Evolutionary conservation across 2,797 vertebrate species (phyloP), one percentile per base, ranked within the genome.

Genomic region (Myripristis murdjan): DNA sequence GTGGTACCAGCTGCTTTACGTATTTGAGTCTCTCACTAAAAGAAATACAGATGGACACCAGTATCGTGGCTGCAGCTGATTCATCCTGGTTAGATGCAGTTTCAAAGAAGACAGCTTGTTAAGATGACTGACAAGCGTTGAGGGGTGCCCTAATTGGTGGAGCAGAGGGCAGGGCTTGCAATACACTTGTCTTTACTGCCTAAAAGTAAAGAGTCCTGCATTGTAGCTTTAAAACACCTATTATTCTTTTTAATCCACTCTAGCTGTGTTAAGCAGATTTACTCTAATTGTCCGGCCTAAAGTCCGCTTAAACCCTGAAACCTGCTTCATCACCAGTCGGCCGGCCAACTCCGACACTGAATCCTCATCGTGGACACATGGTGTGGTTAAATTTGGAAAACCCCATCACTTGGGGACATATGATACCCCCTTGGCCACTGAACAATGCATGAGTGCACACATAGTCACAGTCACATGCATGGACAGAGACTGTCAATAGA

Each of bases 331-430:
- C 64, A 69, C 48, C 5, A 26, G 44, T 48, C 60, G 24, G 64
- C 18, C 16, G 0, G 22, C 37, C 66, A 66, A 41, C 54, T 48
- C 46, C 16, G 56, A 77, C 53, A 76, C 33, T 20, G 20, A 56
- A 76, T 60, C 67, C 69, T 63, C 44, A 44, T 54, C 56, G 47
- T 5, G 52, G 51, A 71, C 81, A 78, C 64, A 77, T 72, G 64
- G 64, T 59, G 46, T 10, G 28, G 66, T 41, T 73, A 74, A 67
- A 73, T 81, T 64, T 77, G 70, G 79, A 79, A 48, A 47, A 18
- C 41, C 41, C 37, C 48, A 48, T 75, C 46, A 71, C 44, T 58
- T n/a, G 23, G 22, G 48, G 63, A 62, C 60, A 77, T 54, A 58
- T 58, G 54, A 73, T 59, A 44, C 15, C 18, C 28, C 16, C 16